Conservation (phyloP, 2,113 vertebrate species). For the Marcusenius ussheri region DNA sequence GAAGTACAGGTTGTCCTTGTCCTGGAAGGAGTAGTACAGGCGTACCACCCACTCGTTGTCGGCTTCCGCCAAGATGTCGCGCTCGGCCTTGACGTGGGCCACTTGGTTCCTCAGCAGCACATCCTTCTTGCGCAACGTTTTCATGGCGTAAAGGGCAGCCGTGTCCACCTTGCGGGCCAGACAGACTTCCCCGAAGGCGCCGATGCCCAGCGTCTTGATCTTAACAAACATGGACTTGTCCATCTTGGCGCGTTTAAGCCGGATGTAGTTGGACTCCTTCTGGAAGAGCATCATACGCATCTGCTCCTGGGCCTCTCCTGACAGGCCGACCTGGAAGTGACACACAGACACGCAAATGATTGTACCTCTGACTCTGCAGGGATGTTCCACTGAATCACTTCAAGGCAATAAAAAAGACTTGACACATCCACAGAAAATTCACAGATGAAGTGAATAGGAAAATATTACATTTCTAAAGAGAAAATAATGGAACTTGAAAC, state of each 20-base stretch:
- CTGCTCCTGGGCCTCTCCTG: constrained; percentile 91
- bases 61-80: constrained; percentile 95
- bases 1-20: constrained; percentile 95
- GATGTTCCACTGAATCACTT: not conserved
- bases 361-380: not conserved
- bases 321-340: constrained; percentile 79
- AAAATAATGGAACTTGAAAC: not conserved
- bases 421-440: not conserved
- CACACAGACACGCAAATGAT: not conserved
- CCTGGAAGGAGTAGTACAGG: constrained; percentile 97
- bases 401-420: not conserved
- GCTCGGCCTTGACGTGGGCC: constrained; percentile 94
- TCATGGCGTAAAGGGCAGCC: constrained; percentile 93
- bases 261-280: constrained; percentile 98
- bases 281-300: constrained; percentile 98
- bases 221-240: constrained; percentile 97
- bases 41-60: constrained; percentile 99
- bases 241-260: constrained; percentile 97
- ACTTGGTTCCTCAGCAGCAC: constrained; percentile 95
- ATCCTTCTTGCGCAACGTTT: constrained; percentile 97
- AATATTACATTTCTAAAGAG: not conserved
- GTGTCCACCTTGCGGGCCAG: constrained; percentile 93
- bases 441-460: not conserved
- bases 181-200: constrained; percentile 95
- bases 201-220: constrained; percentile 93